A percentile compares a stretch with the other conserved stretches of the same genome.
Evolutionary conservation across 2,888 invertebrate genomes (phyloP).

Genomic region (Dryobota labecula): DNA sequence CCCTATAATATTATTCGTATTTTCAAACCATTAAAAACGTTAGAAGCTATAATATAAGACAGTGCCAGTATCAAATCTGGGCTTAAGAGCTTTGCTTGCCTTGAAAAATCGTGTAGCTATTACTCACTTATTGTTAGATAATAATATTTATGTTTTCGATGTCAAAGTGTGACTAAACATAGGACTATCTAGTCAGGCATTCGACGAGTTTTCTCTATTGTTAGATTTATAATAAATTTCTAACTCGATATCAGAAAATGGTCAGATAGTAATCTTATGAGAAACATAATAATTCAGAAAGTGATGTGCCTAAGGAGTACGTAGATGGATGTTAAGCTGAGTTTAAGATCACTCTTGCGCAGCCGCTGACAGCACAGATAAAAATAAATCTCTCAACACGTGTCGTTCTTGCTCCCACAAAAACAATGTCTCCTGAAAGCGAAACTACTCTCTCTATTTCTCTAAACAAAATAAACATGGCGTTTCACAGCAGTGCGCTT

Average conservation of each 20-base stretch:
- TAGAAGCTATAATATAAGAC: background rate
- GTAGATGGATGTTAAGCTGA: background rate
- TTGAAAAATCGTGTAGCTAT: slow-evolving; percentile 24
- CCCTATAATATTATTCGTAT: background rate
- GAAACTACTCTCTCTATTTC: slow-evolving; percentile 24
- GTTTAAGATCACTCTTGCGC: slow-evolving; percentile 21
- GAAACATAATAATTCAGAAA: slow-evolving; percentile 27
- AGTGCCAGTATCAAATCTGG: slow-evolving; percentile 14
- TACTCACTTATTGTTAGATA: background rate
- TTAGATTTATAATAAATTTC: slow-evolving; percentile 17
- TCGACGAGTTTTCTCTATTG: slow-evolving; percentile 14
- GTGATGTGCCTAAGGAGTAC: background rate
- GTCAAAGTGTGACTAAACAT: background rate
- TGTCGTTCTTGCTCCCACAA: slow-evolving; percentile 19
- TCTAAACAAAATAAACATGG: background rate
- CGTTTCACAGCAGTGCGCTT: background rate
- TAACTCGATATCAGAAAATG: slow-evolving; percentile 22
- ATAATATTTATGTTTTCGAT: slow-evolving; percentile 29
- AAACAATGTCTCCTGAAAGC: slow-evolving; percentile 11
- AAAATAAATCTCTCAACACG: slow-evolving; percentile 36
- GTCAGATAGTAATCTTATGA: slow-evolving; percentile 14
- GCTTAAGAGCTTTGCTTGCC: slow-evolving; percentile 9
- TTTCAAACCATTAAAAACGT: background rate
- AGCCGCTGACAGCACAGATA: slow-evolving; percentile 38
- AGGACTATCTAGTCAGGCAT: background rate